These are phyloP conservation scores for Drosophila meridiana DNA, from an alignment of 2,888 invertebrate genomes.

Conservation along the genomic window DNA sequence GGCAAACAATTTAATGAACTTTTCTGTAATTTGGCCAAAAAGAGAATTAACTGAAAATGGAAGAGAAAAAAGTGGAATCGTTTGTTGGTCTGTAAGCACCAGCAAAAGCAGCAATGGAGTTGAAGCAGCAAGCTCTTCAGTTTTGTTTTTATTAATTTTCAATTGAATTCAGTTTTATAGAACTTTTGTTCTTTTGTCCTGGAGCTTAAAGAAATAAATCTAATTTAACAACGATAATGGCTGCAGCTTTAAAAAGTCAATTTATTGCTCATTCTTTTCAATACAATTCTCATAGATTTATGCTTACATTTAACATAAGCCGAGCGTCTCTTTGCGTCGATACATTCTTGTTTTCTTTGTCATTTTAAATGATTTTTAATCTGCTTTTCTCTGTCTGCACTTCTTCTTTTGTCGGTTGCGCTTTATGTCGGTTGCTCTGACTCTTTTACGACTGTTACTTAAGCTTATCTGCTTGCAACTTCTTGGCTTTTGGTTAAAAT, in stretches of 20 bases:
- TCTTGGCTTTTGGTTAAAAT: neutral
- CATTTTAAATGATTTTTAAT: neutral
- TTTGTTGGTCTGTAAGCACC: neutral
- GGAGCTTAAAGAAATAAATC: conserved; percentile 11
- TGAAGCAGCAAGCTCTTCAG: neutral
- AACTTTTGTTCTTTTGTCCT: neutral
- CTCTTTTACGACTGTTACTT: neutral
- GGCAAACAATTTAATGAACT: conserved; percentile 33
- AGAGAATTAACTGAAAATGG: conserved; percentile 6
- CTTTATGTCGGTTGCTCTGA: too few relatives aligned
- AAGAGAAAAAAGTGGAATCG: conserved; percentile 6
- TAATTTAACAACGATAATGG: conserved; percentile 5
- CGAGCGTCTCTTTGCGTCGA: too few relatives aligned
- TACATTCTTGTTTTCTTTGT: neutral
- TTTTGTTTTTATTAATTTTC: conserved; percentile 3
- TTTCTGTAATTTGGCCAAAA: conserved; percentile 29
- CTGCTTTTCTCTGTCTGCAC: neutral
- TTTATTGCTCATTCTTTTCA: neutral
- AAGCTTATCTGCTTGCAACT: neutral
- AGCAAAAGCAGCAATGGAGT: neutral
- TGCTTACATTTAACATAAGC: neutral
- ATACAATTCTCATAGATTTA: conserved; percentile 1
- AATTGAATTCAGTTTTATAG: conserved; percentile 4
- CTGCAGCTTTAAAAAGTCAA: neutral
- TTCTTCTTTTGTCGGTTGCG: too few relatives aligned